Conservation (phyloP, 2,113 vertebrate species). For the Vulpes ferrilata region DNA sequence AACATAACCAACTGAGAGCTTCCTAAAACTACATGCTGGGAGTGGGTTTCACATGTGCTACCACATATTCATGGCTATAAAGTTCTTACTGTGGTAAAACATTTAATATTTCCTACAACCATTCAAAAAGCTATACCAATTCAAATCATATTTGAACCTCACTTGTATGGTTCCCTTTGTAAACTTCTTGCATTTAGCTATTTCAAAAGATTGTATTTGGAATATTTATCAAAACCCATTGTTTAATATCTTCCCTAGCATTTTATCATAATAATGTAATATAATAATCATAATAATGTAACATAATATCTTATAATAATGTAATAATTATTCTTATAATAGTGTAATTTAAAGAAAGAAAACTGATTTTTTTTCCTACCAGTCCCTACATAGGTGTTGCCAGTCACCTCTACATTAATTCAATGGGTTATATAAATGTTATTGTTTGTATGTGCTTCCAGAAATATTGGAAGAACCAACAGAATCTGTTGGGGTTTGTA, state of each 20-base stretch:
- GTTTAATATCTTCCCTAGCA: neutral
- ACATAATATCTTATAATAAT: neutral
- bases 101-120: neutral
- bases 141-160: neutral
- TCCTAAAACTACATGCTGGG: neutral
- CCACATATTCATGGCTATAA: neutral
- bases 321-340: neutral
- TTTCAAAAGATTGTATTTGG: slow-evolving; percentile 28
- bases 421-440: neutral
- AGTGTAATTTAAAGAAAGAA: neutral
- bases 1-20: slow-evolving; percentile 18
- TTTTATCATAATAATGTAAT: neutral
- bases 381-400: neutral
- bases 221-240: slow-evolving; percentile 13
- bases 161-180: slow-evolving; percentile 15
- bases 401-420: neutral
- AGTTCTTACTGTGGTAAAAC: slow-evolving; percentile 38
- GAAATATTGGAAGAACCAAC: neutral
- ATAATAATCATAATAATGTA: neutral
- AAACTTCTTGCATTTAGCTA: neutral
- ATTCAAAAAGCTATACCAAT: neutral
- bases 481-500: neutral
- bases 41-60: neutral
- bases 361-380: neutral
- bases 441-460: neutral